phyloP scores from a whole-genome alignment of 64 coral and sea anemone species.

The Porites lutea region DNA sequence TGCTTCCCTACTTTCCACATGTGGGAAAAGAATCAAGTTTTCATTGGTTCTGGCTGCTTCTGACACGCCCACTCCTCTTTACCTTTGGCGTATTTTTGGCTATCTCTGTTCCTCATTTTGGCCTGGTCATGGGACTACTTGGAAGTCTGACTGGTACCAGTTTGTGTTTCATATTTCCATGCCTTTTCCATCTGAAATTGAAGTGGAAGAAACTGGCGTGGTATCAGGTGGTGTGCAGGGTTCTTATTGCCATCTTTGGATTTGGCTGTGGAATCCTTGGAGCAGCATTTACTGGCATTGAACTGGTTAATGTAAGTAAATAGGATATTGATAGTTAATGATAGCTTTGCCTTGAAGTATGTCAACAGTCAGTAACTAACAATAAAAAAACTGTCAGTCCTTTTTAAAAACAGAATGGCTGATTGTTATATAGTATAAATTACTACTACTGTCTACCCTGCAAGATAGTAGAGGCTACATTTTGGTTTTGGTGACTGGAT shows the following conservation, averaged over 20 bases:
- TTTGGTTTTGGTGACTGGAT: too few species aligned
- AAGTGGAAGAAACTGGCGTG: conserved; percentile 30
- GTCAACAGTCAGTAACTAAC: too few species aligned
- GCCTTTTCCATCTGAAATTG: conserved; percentile 35
- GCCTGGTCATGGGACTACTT: conserved; percentile 82
- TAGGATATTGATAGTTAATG: not conserved
- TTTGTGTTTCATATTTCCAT: conserved; percentile 68
- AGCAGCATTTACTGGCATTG: conserved; percentile 13
- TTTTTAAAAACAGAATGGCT: too few species aligned
- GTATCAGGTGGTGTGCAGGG: not conserved
- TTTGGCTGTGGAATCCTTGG: conserved; percentile 24
- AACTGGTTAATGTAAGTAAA: conserved; percentile 17
- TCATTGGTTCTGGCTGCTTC: conserved; percentile 82
- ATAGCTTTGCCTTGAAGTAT: too few species aligned
- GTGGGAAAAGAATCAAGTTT: conserved; percentile 50
- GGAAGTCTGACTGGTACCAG: conserved; percentile 90
- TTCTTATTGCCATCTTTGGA: not conserved
- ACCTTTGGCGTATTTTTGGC: conserved; percentile 81
- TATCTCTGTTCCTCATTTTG: conserved; percentile 89
- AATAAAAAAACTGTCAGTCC: too few species aligned
- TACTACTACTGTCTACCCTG: too few species aligned
- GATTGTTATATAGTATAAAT: too few species aligned
- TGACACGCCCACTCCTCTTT: conserved; percentile 67
- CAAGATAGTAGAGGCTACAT: too few species aligned
- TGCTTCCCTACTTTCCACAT: conserved; percentile 82